These are phyloP conservation scores for Stigmatopora argus DNA, from an alignment of 2,113 vertebrate genomes.

Conservation along the genomic window DNA sequence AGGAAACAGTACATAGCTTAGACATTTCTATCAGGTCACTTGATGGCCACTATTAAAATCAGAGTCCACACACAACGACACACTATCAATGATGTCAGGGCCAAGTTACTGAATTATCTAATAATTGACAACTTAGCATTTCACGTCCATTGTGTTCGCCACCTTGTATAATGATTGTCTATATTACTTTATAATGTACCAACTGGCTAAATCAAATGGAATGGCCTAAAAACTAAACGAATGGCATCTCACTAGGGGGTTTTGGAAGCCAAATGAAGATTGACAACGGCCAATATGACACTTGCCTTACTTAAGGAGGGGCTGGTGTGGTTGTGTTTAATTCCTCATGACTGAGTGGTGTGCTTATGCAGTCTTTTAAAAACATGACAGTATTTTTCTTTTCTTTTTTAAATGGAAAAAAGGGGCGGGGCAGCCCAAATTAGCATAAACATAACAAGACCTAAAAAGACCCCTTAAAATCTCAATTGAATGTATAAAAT, in stretches of 20 bases:
- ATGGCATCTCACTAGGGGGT: conserved; percentile 26
- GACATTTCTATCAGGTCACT: conserved; percentile 57
- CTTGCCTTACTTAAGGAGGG: conserved; percentile 20
- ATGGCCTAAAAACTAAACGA: conserved; percentile 41
- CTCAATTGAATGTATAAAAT: neutral
- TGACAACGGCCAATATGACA: conserved; percentile 23
- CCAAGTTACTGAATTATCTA: conserved; percentile 3
- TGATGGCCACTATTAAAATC: conserved; percentile 40
- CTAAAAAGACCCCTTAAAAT: neutral
- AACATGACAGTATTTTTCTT: conserved; percentile 3
- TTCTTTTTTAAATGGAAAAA: too few relatives aligned
- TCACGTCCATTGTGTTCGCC: neutral
- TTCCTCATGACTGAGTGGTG: conserved; percentile 12
- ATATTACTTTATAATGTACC: conserved; percentile 6
- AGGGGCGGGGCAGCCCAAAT: neutral
- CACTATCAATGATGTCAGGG: neutral
- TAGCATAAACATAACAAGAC: neutral
- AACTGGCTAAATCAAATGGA: conserved; percentile 10
- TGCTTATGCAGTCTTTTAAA: conserved; percentile 22
- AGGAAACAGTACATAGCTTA: conserved; percentile 59
- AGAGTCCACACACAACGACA: conserved; percentile 27
- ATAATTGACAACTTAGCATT: conserved; percentile 14
- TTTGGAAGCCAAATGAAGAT: conserved; percentile 18
- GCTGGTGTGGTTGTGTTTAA: conserved; percentile 11
- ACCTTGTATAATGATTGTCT: neutral